A percentile compares a stretch with the other conserved stretches of the same genome.
Conservation (phyloP, 37 sponge, comb jelly and placozoan species). For the Halichondria panicea region DNA sequence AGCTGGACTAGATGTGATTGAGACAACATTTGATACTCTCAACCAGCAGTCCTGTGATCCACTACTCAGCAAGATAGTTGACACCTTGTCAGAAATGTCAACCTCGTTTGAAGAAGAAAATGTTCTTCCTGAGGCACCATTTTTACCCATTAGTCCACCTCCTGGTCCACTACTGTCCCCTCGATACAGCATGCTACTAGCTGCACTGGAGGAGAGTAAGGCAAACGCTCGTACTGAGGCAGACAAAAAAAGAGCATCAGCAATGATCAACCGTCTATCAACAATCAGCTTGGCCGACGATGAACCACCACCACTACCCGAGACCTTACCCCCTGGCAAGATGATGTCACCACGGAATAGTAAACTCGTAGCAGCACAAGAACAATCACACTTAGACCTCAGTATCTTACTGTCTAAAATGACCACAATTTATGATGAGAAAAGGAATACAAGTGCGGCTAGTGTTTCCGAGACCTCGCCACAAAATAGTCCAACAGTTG, state of each 20-base stretch:
- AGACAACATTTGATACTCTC: conserved; percentile 10
- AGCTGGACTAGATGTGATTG: not conserved
- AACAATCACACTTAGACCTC: too few species aligned
- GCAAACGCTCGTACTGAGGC: not conserved
- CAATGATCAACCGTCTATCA: conserved; percentile 7
- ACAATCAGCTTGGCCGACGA: not conserved
- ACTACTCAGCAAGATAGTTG: too few species aligned
- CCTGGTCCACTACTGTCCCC: conserved; percentile 32
- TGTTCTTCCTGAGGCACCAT: not conserved
- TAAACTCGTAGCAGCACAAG: too few species aligned
- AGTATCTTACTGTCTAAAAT: not conserved
- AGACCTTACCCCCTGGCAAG: conserved; percentile 20
- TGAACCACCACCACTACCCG: conserved; percentile 24
- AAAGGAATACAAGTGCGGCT: not conserved
- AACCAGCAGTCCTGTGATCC: too few species aligned
- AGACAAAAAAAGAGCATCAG: too few species aligned
- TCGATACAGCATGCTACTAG: not conserved
- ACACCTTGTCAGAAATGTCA: not conserved
- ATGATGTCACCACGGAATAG: conserved; percentile 9
- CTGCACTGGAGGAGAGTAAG: not conserved
- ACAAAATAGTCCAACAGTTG: too few species aligned
- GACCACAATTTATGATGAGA: not conserved
- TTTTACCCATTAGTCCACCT: conserved; percentile 22
- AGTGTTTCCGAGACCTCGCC: too few species aligned
- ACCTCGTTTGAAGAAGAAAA: not conserved